Evolutionary conservation across 2,797 vertebrate species (phyloP), one percentile per base, ranked within the genome.

Genomic region (Hapalemur alaotrensis): DNA sequence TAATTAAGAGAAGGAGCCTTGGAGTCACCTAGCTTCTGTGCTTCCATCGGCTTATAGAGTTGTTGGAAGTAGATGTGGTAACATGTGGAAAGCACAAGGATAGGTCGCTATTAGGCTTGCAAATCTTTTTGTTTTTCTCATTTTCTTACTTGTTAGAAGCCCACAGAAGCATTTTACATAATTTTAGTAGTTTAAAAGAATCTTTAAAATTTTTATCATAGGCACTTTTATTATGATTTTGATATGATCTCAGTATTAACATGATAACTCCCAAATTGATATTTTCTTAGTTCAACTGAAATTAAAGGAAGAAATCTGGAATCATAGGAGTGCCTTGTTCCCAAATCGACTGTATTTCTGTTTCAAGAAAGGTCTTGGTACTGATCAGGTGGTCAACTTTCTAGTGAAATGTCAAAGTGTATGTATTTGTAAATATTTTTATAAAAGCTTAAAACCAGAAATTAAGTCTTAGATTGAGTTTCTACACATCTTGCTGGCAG

Each of bases 231-330:
- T 73, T 84, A 30, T 73, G 28, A 65, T 78, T 78, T 88, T 91
- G 32, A 41, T 79, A 57, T 78, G 22, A 63, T 73, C 46, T 75
- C 30, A 72, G 11, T 54, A 75, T 80, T 94, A 65, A 57, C 11
- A 20, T 86, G 57, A 10, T 14, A 88, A 50, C 11, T 76, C 20
- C 54, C 43, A 83, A 91, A 52, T 35, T 73, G 30, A 7, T 93
- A 38, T 79, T 93, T 88, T 93, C 32, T 35, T 84, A 79, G 61
- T 88, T 84, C 6, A 94, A 6, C 15, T 84, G 48, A 95, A 88
- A 72, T 79, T 48, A 84, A 59, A 57, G 41, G 48, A 13, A 65
- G 30, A 88, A 59, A 84, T 43, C 4, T 57, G 3, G 41, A 79
- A 28, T 91, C 67, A 35, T 41, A 72, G 78, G 75, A 91, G 15